Base-by-base conservation (phyloP, 2,113 vertebrate genomes). In the Oreochromis spilurus region DNA sequence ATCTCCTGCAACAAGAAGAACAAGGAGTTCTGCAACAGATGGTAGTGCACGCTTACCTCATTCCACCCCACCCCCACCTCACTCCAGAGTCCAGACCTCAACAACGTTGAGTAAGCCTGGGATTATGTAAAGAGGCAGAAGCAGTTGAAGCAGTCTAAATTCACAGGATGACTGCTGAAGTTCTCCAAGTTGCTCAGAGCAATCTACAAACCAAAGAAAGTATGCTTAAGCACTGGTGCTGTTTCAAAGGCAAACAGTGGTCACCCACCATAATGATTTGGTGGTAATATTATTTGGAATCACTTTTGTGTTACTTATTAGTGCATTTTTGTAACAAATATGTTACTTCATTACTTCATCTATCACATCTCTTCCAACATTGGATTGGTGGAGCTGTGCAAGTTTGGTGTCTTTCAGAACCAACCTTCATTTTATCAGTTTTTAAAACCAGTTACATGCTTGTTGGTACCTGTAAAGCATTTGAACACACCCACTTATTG, bases 1-100 rank as follows among this genome's bases (percentile, higher is more conserved):
- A 57, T 87, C 82, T 87, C 57, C 84, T 83, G 79, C 24, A 38
- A 53, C 78, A 79, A 54, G 84, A 60, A 83, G 48, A 70, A 83
- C 54, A 82, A 43, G 62, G 52, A 86, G 82, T 57, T 60, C 54
- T 82, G 82, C 82, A 89, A 84, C 90, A 89, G 84, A 91, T 50
- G 54, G 90, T 55, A 38, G 17, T 36, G 6, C 78, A 19, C 21
- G 10, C 31, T 34, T 29, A 40, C 60, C 54, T 57, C 58, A 52
- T 17, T 50, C 57, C 29, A 65, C 57, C 83, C 62, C 65, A 75
- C 87, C 82, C 87, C 82, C 87, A 75, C 24, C 54, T 53, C 78
- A 31, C 78, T 77, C 75, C 82, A 72, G 57, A 78, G 82, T 81
- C 60, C 67, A 82, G 82, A 84, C 84, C 84, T 89, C 82, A 57